phyloP scores from a whole-genome alignment of 2,113 vertebrate genomes.

The Cisticola juncidis region DNA sequence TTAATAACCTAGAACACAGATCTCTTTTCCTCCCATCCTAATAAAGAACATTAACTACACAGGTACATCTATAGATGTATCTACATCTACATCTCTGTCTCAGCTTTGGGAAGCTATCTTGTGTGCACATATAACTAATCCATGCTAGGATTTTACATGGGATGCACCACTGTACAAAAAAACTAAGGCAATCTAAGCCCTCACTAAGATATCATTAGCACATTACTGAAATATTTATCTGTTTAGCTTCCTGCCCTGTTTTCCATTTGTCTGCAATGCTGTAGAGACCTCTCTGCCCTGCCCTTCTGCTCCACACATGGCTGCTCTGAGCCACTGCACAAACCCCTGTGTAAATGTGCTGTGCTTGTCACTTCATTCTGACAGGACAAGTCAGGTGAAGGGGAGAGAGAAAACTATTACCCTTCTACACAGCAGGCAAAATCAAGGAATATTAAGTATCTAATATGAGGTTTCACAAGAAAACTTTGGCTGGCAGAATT shows the following conservation, averaged over 20 bases:
- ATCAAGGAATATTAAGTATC: neutral
- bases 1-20: neutral
- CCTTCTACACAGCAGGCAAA: neutral
- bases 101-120: neutral
- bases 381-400: neutral
- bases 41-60: neutral
- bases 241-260: neutral
- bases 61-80: neutral
- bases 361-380: neutral
- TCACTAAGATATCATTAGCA: neutral
- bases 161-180: neutral
- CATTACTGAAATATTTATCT: neutral
- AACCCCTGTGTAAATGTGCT: neutral
- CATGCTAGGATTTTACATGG: neutral
- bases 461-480: neutral
- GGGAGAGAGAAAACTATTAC: neutral
- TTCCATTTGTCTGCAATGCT: accelerated
- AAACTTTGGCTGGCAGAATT: neutral
- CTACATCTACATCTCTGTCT: neutral
- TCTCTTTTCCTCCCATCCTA: neutral
- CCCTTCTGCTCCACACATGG: neutral
- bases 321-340: neutral
- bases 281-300: neutral
- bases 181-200: neutral
- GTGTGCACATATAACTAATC: neutral